Evolutionary conservation across 2,113 vertebrate species (phyloP).

Genomic region (Mesitornis unicolor): DNA sequence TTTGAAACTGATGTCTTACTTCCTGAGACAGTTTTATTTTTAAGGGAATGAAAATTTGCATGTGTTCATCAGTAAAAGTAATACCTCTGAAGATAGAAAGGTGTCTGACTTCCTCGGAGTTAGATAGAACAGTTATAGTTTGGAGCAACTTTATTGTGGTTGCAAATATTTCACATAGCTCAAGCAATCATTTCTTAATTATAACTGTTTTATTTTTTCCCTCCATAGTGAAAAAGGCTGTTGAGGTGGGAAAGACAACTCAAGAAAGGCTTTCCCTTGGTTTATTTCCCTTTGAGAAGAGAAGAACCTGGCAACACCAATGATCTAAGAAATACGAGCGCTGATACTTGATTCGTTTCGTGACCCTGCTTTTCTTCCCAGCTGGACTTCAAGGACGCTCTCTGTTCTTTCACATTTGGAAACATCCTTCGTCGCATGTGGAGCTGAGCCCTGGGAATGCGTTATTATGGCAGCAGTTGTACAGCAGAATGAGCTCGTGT

Average conservation of each 20-base stretch:
- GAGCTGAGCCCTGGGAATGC: slow-evolving; percentile 74
- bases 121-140: not conserved
- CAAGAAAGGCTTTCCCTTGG: slow-evolving; percentile 3
- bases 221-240: slow-evolving; percentile 42
- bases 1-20: not conserved
- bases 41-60: not conserved
- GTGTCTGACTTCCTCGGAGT: not conserved
- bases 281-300: slow-evolving; percentile 35
- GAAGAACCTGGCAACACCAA: not conserved
- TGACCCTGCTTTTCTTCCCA: not conserved
- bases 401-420: not conserved
- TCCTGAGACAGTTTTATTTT: not conserved
- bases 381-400: not conserved
- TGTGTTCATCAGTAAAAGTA: not conserved
- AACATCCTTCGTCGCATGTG: slow-evolving; percentile 67
- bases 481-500: slow-evolving; percentile 90
- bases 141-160: not conserved
- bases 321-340: not conserved
- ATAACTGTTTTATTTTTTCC: not conserved
- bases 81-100: not conserved
- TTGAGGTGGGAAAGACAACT: slow-evolving; percentile 9
- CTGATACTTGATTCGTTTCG: not conserved
- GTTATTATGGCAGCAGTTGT: slow-evolving; percentile 85
- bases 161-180: not conserved
- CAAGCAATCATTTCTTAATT: not conserved